These are phyloP conservation scores for Chelmon rostratus DNA, from an alignment of 2,797 vertebrate genomes.

Conservation along the genomic window DNA sequence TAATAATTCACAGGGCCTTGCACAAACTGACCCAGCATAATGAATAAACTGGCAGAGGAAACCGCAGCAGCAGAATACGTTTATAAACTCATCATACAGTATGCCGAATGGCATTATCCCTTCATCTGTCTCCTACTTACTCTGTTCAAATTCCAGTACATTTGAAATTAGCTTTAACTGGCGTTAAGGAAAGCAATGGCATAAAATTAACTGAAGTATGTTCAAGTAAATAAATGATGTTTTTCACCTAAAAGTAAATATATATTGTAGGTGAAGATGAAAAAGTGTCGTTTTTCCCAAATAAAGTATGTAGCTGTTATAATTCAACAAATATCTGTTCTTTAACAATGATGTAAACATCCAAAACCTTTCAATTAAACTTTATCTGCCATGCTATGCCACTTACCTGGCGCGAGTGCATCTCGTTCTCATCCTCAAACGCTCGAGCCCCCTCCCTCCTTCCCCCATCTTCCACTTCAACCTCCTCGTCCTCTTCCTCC, in stretches of 20 bases:
- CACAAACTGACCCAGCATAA: conserved; percentile 25
- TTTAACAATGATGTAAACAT: background rate
- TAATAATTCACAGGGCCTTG: conserved; percentile 53
- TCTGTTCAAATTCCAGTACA: background rate
- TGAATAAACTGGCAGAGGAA: conserved; percentile 3
- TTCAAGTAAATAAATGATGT: background rate
- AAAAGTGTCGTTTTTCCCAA: background rate
- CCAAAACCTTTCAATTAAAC: conserved; percentile 5
- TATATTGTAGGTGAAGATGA: background rate
- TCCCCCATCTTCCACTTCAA: conserved; percentile 25
- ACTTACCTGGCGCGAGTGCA: conserved; percentile 70
- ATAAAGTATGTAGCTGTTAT: background rate
- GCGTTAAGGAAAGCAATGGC: background rate
- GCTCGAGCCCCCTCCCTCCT: conserved; percentile 32
- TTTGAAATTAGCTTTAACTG: background rate
- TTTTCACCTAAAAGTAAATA: background rate
- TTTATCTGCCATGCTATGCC: background rate
- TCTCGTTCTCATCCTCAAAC: conserved; percentile 81
- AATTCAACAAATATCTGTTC: background rate
- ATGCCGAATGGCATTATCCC: background rate
- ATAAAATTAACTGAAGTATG: background rate
- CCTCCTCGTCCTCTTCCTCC: conserved; percentile 39
- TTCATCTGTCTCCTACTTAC: background rate
- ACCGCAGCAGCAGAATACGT: background rate
- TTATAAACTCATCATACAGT: background rate